A percentile compares a stretch with the other conserved stretches of the same genome.
phyloP scores from a whole-genome alignment of 2,797 vertebrate genomes.

The Premnoplex brunnescens region DNA sequence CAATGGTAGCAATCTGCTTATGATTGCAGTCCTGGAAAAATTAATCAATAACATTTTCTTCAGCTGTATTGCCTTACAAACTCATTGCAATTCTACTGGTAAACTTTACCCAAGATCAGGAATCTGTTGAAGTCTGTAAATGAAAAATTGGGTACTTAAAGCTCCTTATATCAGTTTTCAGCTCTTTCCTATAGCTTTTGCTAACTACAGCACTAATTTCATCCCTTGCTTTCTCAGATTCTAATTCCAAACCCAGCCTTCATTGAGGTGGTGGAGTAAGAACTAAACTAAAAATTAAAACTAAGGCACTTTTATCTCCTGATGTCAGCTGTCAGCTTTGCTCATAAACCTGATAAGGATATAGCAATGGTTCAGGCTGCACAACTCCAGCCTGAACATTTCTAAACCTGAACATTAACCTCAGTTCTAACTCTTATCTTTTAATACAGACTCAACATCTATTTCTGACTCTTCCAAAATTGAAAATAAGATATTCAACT shows the following conservation, averaged over 20 bases:
- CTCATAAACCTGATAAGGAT: background rate
- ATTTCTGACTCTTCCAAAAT: background rate
- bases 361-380: background rate
- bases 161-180: background rate
- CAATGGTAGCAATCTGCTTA: background rate
- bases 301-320: conserved; percentile 10
- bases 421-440: conserved; percentile 27
- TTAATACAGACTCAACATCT: background rate
- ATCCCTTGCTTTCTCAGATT: background rate
- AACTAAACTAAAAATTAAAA: conserved; percentile 13
- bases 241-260: background rate
- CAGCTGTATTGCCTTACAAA: background rate
- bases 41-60: background rate
- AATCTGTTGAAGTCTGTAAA: background rate
- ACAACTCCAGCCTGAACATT: background rate
- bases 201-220: background rate
- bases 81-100: background rate
- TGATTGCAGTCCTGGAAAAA: background rate
- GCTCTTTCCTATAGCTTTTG: background rate
- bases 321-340: conserved; percentile 33
- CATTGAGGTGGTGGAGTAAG: background rate
- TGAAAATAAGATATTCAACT: conserved; percentile 1
- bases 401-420: conserved; percentile 1
- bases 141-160: background rate
- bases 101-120: background rate